phyloP scores from a whole-genome alignment of 2,113 vertebrate species.

The Petaurus breviceps region DNA sequence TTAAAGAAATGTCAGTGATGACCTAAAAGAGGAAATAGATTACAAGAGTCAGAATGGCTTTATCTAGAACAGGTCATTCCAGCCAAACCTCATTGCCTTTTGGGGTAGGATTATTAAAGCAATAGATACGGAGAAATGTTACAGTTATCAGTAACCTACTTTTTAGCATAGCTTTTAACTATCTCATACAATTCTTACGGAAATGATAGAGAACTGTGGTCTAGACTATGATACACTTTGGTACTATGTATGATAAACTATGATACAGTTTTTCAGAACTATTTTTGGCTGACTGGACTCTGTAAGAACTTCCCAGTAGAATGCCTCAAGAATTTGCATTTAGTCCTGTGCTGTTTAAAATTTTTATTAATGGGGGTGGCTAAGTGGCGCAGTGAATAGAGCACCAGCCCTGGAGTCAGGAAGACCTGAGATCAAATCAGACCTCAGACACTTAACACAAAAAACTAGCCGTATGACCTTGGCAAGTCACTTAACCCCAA shows the following conservation, averaged over 20 bases:
- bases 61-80: neutral
- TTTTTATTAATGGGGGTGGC: neutral
- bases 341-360: neutral
- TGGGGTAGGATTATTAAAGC: neutral
- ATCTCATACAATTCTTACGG: too few relatives aligned
- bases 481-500: too few relatives aligned
- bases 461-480: too few relatives aligned
- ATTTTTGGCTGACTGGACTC: neutral
- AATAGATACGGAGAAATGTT: neutral
- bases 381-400: too few relatives aligned
- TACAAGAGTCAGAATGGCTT: neutral
- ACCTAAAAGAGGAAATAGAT: neutral
- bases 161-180: neutral
- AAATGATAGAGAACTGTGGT: too few relatives aligned
- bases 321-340: neutral
- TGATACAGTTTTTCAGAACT: too few relatives aligned
- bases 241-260: too few relatives aligned
- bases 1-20: neutral
- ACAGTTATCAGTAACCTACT: neutral
- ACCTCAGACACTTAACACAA: too few relatives aligned
- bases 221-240: too few relatives aligned
- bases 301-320: neutral
- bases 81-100: neutral
- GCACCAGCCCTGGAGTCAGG: too few relatives aligned
- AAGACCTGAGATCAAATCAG: too few relatives aligned